Percentiles rank a stretch among this genome's conserved stretches.
Evolutionary conservation across 37 sponge, comb jelly and placozoan genomes (phyloP).

Genomic region (Beroe ovata): DNA sequence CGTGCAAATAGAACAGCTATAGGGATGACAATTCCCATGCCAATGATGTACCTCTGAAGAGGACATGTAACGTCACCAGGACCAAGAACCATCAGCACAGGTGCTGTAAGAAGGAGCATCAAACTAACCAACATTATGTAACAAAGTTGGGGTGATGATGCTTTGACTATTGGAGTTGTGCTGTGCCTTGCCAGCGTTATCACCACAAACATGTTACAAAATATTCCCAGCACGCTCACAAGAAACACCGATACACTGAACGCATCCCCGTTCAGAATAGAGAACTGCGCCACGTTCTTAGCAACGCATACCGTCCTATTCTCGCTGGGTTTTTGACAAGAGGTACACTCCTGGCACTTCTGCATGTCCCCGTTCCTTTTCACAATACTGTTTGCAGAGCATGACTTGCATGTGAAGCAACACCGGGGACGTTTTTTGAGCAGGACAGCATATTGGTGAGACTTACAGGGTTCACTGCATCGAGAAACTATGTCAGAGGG

Average conservation of each 20-base stretch:
- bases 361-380: neutral
- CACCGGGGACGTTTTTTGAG: conserved; percentile 20
- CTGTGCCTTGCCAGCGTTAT: conserved; percentile 33
- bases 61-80: conserved; percentile 46
- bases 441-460: conserved; percentile 8
- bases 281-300: conserved; percentile 16
- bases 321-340: neutral
- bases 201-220: conserved; percentile 20
- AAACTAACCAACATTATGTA: conserved; percentile 64
- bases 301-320: conserved; percentile 15
- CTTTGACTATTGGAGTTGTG: conserved; percentile 33
- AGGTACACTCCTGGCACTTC: neutral
- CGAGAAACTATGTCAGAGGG: neutral
- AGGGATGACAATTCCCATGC: conserved; percentile 55
- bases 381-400: conserved; percentile 11
- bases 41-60: conserved; percentile 54
- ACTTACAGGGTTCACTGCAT: conserved; percentile 35
- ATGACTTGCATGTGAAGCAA: conserved; percentile 35
- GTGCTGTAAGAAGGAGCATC: conserved; percentile 51
- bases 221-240: conserved; percentile 20
- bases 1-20: conserved; percentile 56
- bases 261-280: conserved; percentile 21
- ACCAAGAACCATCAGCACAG: conserved; percentile 30
- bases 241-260: conserved; percentile 33
- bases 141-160: conserved; percentile 33